A percentile compares a stretch with the other conserved stretches of the same genome.
These are phyloP conservation scores for Takifugu flavidus DNA, from an alignment of 2,113 vertebrate genomes.

Conservation along the genomic window DNA sequence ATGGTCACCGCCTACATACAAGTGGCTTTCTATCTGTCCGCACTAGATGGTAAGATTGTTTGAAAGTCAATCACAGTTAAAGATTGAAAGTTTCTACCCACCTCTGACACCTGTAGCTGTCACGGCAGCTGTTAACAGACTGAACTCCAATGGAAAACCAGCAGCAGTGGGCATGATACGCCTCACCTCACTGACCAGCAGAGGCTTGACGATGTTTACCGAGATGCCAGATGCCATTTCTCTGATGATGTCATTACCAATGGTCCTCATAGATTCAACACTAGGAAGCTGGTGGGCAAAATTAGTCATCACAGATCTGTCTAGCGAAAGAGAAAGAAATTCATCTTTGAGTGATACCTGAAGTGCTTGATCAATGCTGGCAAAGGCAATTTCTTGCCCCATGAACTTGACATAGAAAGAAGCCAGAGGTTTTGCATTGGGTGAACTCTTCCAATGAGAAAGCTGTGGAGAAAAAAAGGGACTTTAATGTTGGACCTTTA, in stretches of 20 bases:
- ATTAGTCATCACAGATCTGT: background rate
- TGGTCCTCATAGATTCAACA: no score
- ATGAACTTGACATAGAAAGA: constrained; percentile 75
- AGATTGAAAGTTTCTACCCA: constrained; percentile 36
- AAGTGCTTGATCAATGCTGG: constrained; percentile 68
- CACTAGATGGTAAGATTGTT: background rate
- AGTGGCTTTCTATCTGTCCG: background rate
- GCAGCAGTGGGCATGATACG: constrained; percentile 73
- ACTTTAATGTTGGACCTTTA: no score
- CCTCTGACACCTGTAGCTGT: constrained; percentile 55
- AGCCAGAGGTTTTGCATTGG: constrained; percentile 65
- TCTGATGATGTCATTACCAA: background rate
- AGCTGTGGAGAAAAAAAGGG: constrained; percentile 58
- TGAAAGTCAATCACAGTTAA: background rate
- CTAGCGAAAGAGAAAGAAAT: background rate
- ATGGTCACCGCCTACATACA: no score
- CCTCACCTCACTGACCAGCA: constrained; percentile 73
- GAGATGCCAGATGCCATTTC: constrained; percentile 55
- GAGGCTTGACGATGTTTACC: constrained; percentile 62
- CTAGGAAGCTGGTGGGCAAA: no score
- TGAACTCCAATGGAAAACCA: constrained; percentile 79
- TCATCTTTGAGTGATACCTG: constrained; percentile 66
- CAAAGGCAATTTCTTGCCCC: constrained; percentile 80
- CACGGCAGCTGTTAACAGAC: constrained; percentile 70
- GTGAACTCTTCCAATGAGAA: constrained; percentile 73